Evolutionary conservation across 2,888 invertebrate species (phyloP), one percentile per base, ranked within the genome.

Genomic region (Gari tellinella): DNA sequence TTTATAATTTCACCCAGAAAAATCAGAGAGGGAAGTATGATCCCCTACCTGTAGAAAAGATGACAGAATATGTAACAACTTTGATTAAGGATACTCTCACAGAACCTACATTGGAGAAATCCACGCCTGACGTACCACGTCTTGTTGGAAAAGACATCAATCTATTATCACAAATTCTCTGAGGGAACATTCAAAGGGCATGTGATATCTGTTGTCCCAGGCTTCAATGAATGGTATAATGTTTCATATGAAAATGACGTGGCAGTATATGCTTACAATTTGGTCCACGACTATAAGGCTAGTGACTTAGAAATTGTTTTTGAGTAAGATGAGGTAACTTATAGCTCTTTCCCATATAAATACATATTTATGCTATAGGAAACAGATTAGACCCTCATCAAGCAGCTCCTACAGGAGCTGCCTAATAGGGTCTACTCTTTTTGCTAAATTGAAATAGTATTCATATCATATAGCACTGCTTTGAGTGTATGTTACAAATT

Each of bases 1-100:
- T 74, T 7, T 74, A 48, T 60, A 57, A 61, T 37, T 58, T 69
- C 26, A 40, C 68, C 15, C 17, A 52, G 46, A 70, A 65, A 45
- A 21, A 52, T 49, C 48, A 17, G 26, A 19, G 37, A 21, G 69
- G 69, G 4, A 69, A 58, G 57, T 63, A 69, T 52, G 38, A 19
- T 21, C 57, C 57, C 23, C 31, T 48, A 37, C n/a, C 14, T 26
- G 43, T 45, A 15, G 66, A 72, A 25, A 21, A 51, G 21, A 31
- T 72, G 26, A 72, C 60, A 37, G 17, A 45, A 23, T 66, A 66
- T 48, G 40, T 66, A 12, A 25, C 37, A 7, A 40, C 41, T 41
- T 21, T 55, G 17, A 55, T 55, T 40, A 17, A 37, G 21, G 55
- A 55, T 40, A 31, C 19, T 38, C 43, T 56, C 14, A 8, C 15